Conservation (phyloP, 2,113 vertebrate species). For the Ceyx cyanopectus region DNA sequence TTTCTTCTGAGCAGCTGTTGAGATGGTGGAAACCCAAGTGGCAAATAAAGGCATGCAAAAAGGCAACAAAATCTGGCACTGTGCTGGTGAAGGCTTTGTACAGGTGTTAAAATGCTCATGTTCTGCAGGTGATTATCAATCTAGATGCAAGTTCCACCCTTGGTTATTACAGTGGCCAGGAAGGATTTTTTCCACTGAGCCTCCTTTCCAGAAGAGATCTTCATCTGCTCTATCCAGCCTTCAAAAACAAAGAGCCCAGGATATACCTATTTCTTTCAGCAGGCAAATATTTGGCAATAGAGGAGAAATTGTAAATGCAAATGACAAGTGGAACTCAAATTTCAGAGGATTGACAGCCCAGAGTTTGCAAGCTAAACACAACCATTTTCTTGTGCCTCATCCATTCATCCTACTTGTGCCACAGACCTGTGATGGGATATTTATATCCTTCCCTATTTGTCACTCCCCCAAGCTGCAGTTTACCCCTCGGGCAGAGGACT, state of each 20-base stretch:
- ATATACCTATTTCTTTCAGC: background rate
- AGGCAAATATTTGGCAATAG: background rate
- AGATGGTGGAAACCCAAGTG: background rate
- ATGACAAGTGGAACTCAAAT: background rate
- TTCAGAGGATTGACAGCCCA: background rate
- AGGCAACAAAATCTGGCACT: background rate
- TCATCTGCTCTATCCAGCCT: background rate
- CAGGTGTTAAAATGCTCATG: background rate
- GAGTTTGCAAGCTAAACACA: background rate
- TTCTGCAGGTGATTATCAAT: background rate
- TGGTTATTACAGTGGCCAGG: background rate
- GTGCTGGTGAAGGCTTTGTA: background rate
- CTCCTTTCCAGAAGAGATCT: background rate
- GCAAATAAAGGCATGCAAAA: background rate
- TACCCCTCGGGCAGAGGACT: background rate
- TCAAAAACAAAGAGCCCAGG: background rate
- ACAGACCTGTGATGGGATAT: background rate
- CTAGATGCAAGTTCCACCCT: background rate
- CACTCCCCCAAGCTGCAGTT: background rate
- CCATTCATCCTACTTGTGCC: background rate
- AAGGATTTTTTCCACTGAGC: background rate
- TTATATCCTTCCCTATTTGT: constrained; percentile 5
- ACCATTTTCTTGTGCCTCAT: background rate
- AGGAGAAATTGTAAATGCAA: too few species aligned
- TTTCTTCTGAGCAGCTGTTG: background rate